Conservation (phyloP, 2,113 vertebrate genomes). For the Taxidea taxus region DNA sequence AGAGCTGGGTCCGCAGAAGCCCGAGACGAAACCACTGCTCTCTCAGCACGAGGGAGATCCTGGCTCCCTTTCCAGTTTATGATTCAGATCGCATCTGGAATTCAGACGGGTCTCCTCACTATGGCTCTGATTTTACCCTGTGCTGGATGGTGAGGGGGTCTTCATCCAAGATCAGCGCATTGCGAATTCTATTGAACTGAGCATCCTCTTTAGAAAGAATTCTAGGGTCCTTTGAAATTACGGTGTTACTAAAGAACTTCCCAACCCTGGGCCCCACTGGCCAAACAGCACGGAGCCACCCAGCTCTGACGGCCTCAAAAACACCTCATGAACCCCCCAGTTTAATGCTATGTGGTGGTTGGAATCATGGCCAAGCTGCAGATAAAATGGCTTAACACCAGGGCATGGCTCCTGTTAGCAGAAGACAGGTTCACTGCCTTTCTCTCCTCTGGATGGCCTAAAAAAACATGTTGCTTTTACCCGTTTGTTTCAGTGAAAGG, state of each 20-base stretch:
- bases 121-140: background rate
- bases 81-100: background rate
- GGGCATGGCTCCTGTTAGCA: accelerated
- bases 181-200: background rate
- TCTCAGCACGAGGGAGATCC: background rate
- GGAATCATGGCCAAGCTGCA: background rate
- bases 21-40: background rate
- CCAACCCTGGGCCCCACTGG: too few species aligned
- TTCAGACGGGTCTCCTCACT: background rate
- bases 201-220: background rate
- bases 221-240: background rate
- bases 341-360: accelerated
- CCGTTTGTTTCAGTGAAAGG: constrained; percentile 50
- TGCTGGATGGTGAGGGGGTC: background rate
- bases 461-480: constrained; percentile 6
- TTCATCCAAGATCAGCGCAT: background rate
- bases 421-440: background rate
- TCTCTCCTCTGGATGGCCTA: background rate
- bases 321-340: accelerated
- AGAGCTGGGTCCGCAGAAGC: background rate
- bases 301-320: background rate
- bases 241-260: background rate
- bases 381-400: background rate
- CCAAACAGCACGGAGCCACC: background rate
- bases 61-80: background rate